Evolutionary conservation across 2,113 vertebrate species (phyloP), one percentile per base, ranked within the genome.

Genomic region (Romanogobio albipinnatus): DNA sequence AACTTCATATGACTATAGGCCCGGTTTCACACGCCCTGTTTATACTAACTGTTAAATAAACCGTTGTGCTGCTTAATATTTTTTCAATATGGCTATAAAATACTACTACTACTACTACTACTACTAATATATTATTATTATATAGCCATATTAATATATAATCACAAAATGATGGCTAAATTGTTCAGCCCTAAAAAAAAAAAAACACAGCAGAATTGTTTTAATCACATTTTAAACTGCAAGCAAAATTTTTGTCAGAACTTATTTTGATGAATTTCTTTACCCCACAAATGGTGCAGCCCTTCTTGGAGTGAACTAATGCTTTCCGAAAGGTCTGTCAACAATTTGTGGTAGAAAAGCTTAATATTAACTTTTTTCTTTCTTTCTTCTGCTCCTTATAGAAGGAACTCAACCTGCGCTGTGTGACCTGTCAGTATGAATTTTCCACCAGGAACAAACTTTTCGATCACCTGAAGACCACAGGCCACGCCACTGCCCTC

Each of bases 361-460:
- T 58, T 39, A 14, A 58, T 76, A 4, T 29, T n/a, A 47, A 51
- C 26, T 3, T 11, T 73, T 17, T 19, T 53, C 0, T 17, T 51
- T 29, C 29, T 29, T 39, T 78, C 9, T 74, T 26, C 51, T 17
- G 8, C 15, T 39, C 5, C 14, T 75, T 85, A 19, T 87, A 97
- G 96, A 95, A 74, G 86, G 95, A 97, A 85, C 56, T 84, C 29
- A 92, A 86, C 36, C 93, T 97, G 76, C 77, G 87, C 86, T 99
- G 98, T 76, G 93, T 95, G 75, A 96, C 95, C 74, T 99, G 98
- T 86, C 92, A 93, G 79, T 90, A 89, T 80, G 94, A 94, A 36
- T 99, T 99, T 91, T 66, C 95, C 53, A 97, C 97, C 1, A 95
- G 98, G 91, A 99, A 99, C 91, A 99, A 98, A 91, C 91, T 99